Percentiles rank a stretch among this genome's conserved stretches.
Conservation (phyloP, 2,113 vertebrate genomes). For the Bungarus multicinctus region DNA sequence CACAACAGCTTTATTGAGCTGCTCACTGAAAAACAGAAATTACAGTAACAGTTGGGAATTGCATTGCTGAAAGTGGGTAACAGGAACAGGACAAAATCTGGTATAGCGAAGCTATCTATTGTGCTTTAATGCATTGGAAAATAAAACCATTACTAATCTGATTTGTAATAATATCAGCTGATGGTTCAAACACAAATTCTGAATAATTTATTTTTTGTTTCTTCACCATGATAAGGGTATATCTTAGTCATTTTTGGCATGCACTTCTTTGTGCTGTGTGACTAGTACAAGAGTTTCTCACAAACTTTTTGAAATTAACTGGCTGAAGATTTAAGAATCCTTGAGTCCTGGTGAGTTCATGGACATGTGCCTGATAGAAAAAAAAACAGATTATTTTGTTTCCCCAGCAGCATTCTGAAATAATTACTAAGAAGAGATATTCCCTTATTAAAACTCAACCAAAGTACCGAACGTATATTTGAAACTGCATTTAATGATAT, state of each 20-base stretch:
- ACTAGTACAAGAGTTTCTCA: not conserved
- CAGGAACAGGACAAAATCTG: not conserved
- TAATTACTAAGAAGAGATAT: not conserved
- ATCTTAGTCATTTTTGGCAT: not conserved
- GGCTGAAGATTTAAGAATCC: not conserved
- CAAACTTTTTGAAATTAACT: not conserved
- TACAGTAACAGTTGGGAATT: not conserved
- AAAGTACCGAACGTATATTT: not conserved
- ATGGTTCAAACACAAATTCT: not conserved
- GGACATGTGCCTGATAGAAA: not conserved
- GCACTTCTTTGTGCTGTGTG: not conserved
- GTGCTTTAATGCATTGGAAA: not conserved
- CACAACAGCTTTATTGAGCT: not conserved
- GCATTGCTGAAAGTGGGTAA: not conserved
- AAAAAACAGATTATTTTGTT: not conserved
- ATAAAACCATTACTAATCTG: not conserved
- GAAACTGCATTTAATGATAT: not conserved
- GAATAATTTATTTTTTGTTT: not conserved
- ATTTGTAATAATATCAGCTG: not conserved
- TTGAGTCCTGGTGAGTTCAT: not conserved
- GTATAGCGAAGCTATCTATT: not conserved
- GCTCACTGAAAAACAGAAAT: not conserved
- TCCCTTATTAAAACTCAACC: not conserved
- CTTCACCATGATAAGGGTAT: not conserved
- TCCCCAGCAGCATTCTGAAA: not conserved